A percentile compares a stretch with the other conserved stretches of the same genome.
phyloP scores from a whole-genome alignment of 2,113 vertebrate genomes.

The Raja brachyura region DNA sequence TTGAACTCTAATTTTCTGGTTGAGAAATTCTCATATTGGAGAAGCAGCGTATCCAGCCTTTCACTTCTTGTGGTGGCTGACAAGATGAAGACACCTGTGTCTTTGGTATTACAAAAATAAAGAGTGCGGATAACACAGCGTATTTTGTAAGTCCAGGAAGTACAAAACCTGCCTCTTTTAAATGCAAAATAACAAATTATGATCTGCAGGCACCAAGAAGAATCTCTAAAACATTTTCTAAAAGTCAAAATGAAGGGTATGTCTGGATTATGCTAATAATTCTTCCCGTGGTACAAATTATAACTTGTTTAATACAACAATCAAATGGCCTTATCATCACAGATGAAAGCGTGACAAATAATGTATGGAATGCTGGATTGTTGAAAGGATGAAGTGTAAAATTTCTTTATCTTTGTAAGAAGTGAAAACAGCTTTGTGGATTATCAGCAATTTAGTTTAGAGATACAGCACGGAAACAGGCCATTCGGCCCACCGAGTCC shows the following conservation, averaged over 20 bases:
- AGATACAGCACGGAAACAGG: no score
- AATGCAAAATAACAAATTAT: neutral
- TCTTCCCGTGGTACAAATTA: constrained; percentile 1
- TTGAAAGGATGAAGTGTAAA: neutral
- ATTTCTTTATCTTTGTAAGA: neutral
- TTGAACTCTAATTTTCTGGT: constrained; percentile 34
- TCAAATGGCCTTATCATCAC: neutral
- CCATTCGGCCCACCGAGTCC: no score
- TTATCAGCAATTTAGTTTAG: neutral
- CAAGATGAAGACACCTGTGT: constrained; percentile 30
- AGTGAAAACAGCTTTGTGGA: constrained; percentile 1
- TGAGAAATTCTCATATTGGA: constrained; percentile 30
- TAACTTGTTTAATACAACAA: neutral
- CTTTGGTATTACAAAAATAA: neutral
- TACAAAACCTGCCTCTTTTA: neutral
- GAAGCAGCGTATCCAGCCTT: no score
- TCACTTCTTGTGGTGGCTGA: constrained; percentile 20
- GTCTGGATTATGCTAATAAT: constrained; percentile 4
- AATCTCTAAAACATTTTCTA: neutral
- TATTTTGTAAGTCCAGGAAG: neutral
- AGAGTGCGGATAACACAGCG: neutral
- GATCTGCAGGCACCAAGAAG: neutral
- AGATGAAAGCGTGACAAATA: neutral
- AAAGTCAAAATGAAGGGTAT: constrained; percentile 7
- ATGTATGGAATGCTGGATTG: constrained; percentile 17